Evolutionary conservation across 2,113 vertebrate species (phyloP), one percentile per base, ranked within the genome.

Genomic region (Danio rerio): DNA sequence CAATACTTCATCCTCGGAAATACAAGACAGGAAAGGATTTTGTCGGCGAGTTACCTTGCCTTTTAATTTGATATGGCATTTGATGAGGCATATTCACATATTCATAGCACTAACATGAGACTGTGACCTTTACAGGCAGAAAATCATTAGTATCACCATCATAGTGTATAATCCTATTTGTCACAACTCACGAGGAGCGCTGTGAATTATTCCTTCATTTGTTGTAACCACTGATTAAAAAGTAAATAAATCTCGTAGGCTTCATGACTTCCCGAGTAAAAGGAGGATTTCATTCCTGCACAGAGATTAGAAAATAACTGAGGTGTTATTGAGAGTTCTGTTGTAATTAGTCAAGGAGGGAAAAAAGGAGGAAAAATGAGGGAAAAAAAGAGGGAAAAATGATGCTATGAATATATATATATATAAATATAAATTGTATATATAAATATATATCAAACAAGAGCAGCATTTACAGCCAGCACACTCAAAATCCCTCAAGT

Each of bases 71-170:
- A 18, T n/a, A 18, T 15, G 42, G 43, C 69, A 50, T 50, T 21
- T 77, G 9, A 18, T n/a, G 43, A 9, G 42, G 43, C 69, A 18
- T 50, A 72, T 81, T 59, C 16, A n/a, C 50, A 52, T 2, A 72
- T 49, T 62, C 56, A 13, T 42, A n/a, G 45, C 45, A 52, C 13
- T 15, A 62, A 42, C 40, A 72, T 7, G 56, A 63, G 45, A 73
- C 20, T 52, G 56, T 81, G 80, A 81, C 80, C 80, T 81, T 81
- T 81, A 20, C 11, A n/a, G 43, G 79, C 68, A 73, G 45, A 81
- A 81, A 72, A 81, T 49, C 56, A 73, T 81, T 81, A 47, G 56
- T 42, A 73, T 73, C 68, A 73, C 68, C 69, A 72, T 69, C 69
- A 73, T 20, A 40, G 56, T 45, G 18, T 81, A 52, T 40, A 81